Percentiles rank a stretch among this genome's conserved stretches.
phyloP scores from a whole-genome alignment of 2,888 invertebrate genomes.

The Cryptus armator region DNA sequence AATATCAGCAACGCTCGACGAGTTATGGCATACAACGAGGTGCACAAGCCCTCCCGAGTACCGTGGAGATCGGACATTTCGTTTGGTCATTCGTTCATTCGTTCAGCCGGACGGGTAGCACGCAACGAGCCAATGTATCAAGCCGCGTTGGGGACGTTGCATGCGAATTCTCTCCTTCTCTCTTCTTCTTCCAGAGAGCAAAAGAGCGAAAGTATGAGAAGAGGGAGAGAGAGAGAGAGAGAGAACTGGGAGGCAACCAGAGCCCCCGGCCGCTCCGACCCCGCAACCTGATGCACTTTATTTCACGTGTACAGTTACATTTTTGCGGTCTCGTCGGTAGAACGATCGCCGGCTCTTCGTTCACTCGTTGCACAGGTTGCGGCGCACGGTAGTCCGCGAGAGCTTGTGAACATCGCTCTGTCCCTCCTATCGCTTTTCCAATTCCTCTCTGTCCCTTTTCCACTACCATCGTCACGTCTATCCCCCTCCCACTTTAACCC shows the following conservation, averaged over 20 bases:
- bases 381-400: slow-evolving; percentile 19
- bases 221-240: slow-evolving; percentile 57
- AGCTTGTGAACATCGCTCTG: slow-evolving; percentile 1
- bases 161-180: slow-evolving; percentile 45
- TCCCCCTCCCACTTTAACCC: not conserved
- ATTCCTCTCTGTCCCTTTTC: slow-evolving; percentile 13
- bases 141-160: slow-evolving; percentile 65
- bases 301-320: slow-evolving; percentile 64
- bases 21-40: slow-evolving; percentile 49
- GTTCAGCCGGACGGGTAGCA: slow-evolving; percentile 43
- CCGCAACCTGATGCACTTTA: slow-evolving; percentile 66
- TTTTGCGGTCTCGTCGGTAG: slow-evolving; percentile 65
- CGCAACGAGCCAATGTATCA: slow-evolving; percentile 67
- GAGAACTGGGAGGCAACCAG: slow-evolving; percentile 43
- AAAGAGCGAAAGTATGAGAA: slow-evolving; percentile 48
- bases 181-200: slow-evolving; percentile 70
- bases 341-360: slow-evolving; percentile 57
- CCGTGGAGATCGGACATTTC: slow-evolving; percentile 56
- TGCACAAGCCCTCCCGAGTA: slow-evolving; percentile 42
- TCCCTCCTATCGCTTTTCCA: slow-evolving; percentile 6
- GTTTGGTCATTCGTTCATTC: slow-evolving; percentile 65
- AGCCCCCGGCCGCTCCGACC: slow-evolving; percentile 58
- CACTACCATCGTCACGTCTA: not conserved
- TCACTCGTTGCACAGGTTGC: slow-evolving; percentile 16
- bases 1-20: slow-evolving; percentile 58